These are phyloP conservation scores for Plusia festucae DNA, from an alignment of 2,888 invertebrate genomes.

Conservation along the genomic window DNA sequence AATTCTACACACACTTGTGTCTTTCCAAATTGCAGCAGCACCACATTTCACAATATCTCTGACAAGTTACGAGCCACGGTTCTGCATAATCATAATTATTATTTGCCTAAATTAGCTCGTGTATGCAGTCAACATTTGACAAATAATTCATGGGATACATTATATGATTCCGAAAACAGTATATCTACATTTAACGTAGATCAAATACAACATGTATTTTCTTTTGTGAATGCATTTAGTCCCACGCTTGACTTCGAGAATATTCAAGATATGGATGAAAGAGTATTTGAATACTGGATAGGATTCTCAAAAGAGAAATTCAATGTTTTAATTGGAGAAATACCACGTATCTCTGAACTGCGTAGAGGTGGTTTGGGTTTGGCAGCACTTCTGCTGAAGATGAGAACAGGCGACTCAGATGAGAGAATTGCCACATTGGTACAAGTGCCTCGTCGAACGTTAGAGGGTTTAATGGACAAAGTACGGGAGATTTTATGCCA, in stretches of 20 bases:
- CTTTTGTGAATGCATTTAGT: slow-evolving; percentile 14
- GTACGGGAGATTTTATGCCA: slow-evolving; percentile 1
- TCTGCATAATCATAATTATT: slow-evolving; percentile 15
- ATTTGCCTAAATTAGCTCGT: slow-evolving; percentile 12
- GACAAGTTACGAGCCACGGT: slow-evolving; percentile 5
- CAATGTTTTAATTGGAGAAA: neutral
- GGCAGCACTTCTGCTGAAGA: slow-evolving; percentile 5
- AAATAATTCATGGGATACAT: slow-evolving; percentile 10
- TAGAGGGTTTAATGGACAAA: slow-evolving; percentile 5
- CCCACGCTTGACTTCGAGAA: neutral
- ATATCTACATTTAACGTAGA: slow-evolving; percentile 4
- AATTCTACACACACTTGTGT: neutral
- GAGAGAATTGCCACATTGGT: neutral
- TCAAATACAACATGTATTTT: slow-evolving; percentile 13
- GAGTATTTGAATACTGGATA: neutral
- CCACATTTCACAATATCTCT: slow-evolving; percentile 1
- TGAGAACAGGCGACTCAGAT: neutral
- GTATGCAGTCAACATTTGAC: slow-evolving; percentile 14
- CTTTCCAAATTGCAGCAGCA: slow-evolving; percentile 7
- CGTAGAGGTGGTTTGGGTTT: slow-evolving; percentile 1
- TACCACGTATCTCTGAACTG: neutral
- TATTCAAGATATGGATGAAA: neutral
- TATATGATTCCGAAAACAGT: slow-evolving; percentile 8
- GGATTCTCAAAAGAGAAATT: slow-evolving; percentile 3
- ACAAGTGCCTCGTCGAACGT: neutral